These are phyloP conservation scores for Agrochola macilenta DNA, from an alignment of 2,888 invertebrate genomes.

Conservation along the genomic window DNA sequence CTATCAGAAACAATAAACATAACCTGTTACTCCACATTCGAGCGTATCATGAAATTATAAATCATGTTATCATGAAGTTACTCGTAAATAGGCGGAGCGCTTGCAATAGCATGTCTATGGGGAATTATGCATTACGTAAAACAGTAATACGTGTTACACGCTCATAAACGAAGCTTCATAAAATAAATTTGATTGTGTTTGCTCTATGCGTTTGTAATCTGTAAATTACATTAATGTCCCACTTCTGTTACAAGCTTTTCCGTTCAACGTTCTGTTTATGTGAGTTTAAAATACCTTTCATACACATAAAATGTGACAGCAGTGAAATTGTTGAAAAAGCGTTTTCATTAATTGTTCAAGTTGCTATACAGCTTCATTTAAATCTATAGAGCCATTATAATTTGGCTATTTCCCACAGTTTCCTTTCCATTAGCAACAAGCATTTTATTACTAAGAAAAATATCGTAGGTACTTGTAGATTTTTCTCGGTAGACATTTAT, in stretches of 20 bases:
- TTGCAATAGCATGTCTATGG: constrained; percentile 79
- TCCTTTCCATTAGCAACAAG: background rate
- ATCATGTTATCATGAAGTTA: constrained; percentile 75
- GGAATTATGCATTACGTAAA: constrained; percentile 77
- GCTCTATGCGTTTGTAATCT: constrained; percentile 54
- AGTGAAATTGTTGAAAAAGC: constrained; percentile 19
- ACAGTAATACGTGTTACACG: constrained; percentile 70
- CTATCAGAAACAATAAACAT: constrained; percentile 75
- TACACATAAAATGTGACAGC: constrained; percentile 10
- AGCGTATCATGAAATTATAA: constrained; percentile 76
- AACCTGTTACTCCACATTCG: constrained; percentile 71
- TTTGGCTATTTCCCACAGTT: background rate
- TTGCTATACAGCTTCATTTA: background rate
- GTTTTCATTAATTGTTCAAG: constrained; percentile 2
- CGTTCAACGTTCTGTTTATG: constrained; percentile 33
- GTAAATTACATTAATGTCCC: constrained; percentile 60
- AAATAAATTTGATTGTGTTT: constrained; percentile 67
- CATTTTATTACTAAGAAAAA: background rate
- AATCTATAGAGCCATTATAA: background rate
- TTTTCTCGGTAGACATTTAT: background rate
- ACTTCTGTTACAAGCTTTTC: constrained; percentile 60
- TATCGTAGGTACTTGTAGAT: background rate
- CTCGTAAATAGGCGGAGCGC: constrained; percentile 67
- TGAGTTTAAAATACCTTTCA: constrained; percentile 35
- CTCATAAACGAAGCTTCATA: constrained; percentile 63